Evolutionary conservation across 1,140 invertebrate genomes (phyloP), one percentile per base, ranked within the genome.

Genomic region (Drosophila orena): DNA sequence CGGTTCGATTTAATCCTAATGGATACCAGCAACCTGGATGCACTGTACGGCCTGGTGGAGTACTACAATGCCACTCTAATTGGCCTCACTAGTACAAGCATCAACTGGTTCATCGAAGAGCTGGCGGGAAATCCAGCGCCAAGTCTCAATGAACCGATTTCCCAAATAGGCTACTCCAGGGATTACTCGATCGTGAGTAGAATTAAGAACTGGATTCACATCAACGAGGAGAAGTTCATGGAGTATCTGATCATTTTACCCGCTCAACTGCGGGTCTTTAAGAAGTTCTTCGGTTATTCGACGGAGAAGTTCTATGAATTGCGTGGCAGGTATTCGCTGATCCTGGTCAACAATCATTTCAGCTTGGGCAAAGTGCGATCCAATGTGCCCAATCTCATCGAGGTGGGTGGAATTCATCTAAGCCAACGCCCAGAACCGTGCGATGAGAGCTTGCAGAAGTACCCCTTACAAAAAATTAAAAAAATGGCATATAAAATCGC

Each of bases 391-490:
- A 91, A 69, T 43, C 59, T 86, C 8, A 72, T 91, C 12, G 86
- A 91, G 37, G 85, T 95, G 12, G 94, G 94, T 1, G 94, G 94
- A 0, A 78, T 95, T 34, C 94, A 95, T 71, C 86, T 91, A 83
- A 17, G 3, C 86, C 94, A 50, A 93, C 70, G 61, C 2, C 27
- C 79, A 2, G 62, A 55, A 0, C 59, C 92, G 3, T 76, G 94
- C 7, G 62, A 68, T 7, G 10, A 20, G 6, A 17, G 74, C 1
- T 66, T 94, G 0, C 83, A 94, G 79, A 85, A 92, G 43, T 93
- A n/a, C n/a, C n/a, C n/a, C n/a, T n/a, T n/a, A n/a, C n/a, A n/a
- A n/a, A n/a, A n/a, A n/a, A n/a, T n/a, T n/a, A n/a, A n/a, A n/a
- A n/a, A n/a, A n/a, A n/a, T n/a, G n/a, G n/a, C n/a, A n/a, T n/a